phyloP scores from a whole-genome alignment of 2,888 invertebrate genomes.

The Clepsis dumicolana region DNA sequence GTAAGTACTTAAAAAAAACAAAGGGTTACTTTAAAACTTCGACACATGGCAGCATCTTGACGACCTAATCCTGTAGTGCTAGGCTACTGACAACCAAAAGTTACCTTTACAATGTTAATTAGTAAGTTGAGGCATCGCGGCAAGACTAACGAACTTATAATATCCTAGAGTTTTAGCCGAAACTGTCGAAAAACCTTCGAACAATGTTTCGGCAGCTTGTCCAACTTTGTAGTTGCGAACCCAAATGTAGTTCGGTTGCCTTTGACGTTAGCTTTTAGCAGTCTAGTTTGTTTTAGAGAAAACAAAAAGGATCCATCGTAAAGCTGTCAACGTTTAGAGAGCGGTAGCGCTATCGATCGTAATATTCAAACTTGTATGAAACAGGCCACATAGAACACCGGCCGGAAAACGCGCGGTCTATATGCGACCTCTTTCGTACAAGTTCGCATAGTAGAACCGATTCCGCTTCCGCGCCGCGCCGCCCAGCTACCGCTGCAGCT shows the following conservation, averaged over 20 bases:
- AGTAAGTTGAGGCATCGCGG: not conserved
- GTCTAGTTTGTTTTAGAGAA: conserved; percentile 1
- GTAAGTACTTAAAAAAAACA: not conserved
- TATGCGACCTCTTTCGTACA: too few relatives aligned
- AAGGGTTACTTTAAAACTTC: not conserved
- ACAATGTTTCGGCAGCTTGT: conserved; percentile 29
- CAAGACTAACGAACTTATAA: conserved; percentile 7
- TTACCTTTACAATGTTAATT: conserved; percentile 30
- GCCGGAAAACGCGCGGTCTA: too few relatives aligned
- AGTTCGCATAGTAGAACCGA: too few relatives aligned
- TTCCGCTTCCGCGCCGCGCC: too few relatives aligned
- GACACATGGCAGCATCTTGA: conserved; percentile 8
- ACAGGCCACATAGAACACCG: too few relatives aligned
- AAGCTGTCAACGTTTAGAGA: too few relatives aligned
- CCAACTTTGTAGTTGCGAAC: conserved; percentile 26
- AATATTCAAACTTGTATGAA: too few relatives aligned
- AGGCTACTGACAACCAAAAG: not conserved
- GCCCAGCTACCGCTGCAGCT: too few relatives aligned
- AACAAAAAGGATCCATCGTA: not conserved
- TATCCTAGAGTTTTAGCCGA: conserved; percentile 21
- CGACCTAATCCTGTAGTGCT: not conserved
- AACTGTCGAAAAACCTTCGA: conserved; percentile 25
- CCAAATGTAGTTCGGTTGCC: conserved; percentile 29
- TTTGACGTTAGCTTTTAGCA: conserved; percentile 12
- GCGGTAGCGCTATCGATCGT: too few relatives aligned